Conservation (phyloP, 2,113 vertebrate genomes). For the Casuarius casuarius region DNA sequence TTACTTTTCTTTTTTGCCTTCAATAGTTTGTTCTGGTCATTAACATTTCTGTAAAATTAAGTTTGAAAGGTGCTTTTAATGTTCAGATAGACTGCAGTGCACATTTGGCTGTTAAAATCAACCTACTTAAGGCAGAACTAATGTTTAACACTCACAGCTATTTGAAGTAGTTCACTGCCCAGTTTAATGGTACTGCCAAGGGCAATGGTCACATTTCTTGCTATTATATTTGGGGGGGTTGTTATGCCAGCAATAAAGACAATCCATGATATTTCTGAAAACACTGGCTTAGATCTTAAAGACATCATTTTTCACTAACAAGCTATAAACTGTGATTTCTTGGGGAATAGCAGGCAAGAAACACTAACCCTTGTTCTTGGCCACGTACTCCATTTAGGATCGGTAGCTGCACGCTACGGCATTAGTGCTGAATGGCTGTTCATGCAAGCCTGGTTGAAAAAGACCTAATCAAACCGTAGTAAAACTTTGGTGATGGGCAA, state of each 20-base stretch:
- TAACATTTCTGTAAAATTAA: slow-evolving; percentile 84
- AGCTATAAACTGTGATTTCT: slow-evolving; percentile 48
- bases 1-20: slow-evolving; percentile 76
- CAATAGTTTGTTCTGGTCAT: slow-evolving; percentile 78
- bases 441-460: neutral
- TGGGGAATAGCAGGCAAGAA: neutral
- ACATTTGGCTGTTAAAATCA: slow-evolving; percentile 73
- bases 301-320: slow-evolving; percentile 36
- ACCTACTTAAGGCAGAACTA: slow-evolving; percentile 79
- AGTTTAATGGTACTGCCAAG: slow-evolving; percentile 79
- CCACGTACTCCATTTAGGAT: neutral
- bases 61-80: slow-evolving; percentile 82
- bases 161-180: slow-evolving; percentile 80
- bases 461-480: neutral
- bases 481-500: accelerated
- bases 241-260: slow-evolving; percentile 63
- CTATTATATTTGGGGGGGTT: slow-evolving; percentile 30
- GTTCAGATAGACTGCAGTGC: slow-evolving; percentile 72
- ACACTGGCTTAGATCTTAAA: slow-evolving; percentile 31
- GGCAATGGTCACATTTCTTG: slow-evolving; percentile 68
- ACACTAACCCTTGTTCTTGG: neutral
- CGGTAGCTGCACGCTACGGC: accelerated
- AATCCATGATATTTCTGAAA: slow-evolving; percentile 50
- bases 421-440: neutral
- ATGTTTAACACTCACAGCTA: slow-evolving; percentile 77